These are phyloP conservation scores for Zenarchopterus dispar DNA, from an alignment of 2,797 vertebrate species.

Conservation along the genomic window DNA sequence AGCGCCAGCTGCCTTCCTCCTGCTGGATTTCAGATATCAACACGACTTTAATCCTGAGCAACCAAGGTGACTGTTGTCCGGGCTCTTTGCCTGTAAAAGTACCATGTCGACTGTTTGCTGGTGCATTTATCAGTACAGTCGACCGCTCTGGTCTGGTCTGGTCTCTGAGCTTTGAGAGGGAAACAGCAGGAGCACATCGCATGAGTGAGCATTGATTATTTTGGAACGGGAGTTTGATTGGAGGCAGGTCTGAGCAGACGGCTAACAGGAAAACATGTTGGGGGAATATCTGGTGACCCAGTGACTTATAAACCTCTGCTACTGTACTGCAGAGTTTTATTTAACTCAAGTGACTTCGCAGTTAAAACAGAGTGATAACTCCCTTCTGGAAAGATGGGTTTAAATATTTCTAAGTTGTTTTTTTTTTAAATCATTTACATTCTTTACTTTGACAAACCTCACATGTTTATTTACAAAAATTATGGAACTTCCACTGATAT, in stretches of 20 bases:
- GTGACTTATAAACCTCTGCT: constrained; percentile 46
- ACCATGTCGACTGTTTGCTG: constrained; percentile 27
- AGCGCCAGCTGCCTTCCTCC: background rate
- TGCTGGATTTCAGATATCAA: constrained; percentile 16
- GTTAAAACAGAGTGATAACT: background rate
- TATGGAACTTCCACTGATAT: background rate
- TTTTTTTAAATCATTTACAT: too few relatives aligned
- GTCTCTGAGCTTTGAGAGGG: constrained; percentile 15
- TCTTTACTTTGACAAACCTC: background rate
- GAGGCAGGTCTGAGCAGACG: constrained; percentile 7
- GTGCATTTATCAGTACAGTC: constrained; percentile 50
- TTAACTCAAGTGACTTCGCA: background rate
- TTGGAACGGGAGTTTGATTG: constrained; percentile 31
- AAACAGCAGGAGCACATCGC: constrained; percentile 26
- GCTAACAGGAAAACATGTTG: constrained; percentile 14
- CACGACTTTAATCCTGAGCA: constrained; percentile 20
- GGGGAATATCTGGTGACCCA: constrained; percentile 32
- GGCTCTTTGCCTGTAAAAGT: constrained; percentile 20
- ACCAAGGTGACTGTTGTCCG: constrained; percentile 45
- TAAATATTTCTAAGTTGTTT: too few relatives aligned
- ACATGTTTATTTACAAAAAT: background rate
- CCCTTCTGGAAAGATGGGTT: background rate
- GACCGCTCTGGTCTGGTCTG: constrained; percentile 13
- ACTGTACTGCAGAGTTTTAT: constrained; percentile 2
- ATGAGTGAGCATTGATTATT: constrained; percentile 49